Evolutionary conservation across 2,113 vertebrate species (phyloP), one percentile per base, ranked within the genome.

Genomic region (Kobus ellipsiprymnus): DNA sequence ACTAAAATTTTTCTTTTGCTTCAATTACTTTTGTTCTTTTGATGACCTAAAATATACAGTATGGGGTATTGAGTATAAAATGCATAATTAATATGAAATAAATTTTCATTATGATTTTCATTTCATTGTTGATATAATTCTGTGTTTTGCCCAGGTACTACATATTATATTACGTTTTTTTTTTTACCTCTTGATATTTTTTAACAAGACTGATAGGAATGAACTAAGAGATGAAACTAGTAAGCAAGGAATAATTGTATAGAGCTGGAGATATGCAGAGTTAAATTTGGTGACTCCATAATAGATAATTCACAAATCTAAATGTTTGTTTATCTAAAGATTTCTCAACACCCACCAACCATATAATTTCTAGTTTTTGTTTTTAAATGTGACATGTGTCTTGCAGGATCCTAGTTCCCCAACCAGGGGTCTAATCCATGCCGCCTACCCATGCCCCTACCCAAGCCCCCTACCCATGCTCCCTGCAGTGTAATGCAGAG

Each of bases 71-170:
- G 48, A 9, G 4, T 84, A 86, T 97, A 97, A 97, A 98, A 97
- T 93, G 27, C 30, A 46, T 46, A 97, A 97, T 97, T 97, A 97
- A 91, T 97, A 97, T 96, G 78, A 96, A 98, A 97, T 97, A 88
- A 25, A 16, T 27, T 93, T 97, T 88, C 90, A 91, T 98, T 93
- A 89, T 92, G 29, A 14, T 60, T 98, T 96, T 82, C n/a, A 48
- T 40, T 77, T 62, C 62, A 97, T 36, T 10, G 17, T 91, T 97
- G 46, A 94, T 97, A 94, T 86, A 17, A 93, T 90, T 90, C 94
- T 97, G 30, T 67, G 36, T 86, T 96, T 98, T 97, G 59, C 71
- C 71, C 67, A 80, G 59, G 29, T 93, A 93, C 52, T 74, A 59
- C 55, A 19, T 87, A 36, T 92, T 84, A 48, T 85, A 8, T 95